Conservation (phyloP, 2,888 invertebrate genomes). For the Drosophila conformis region DNA sequence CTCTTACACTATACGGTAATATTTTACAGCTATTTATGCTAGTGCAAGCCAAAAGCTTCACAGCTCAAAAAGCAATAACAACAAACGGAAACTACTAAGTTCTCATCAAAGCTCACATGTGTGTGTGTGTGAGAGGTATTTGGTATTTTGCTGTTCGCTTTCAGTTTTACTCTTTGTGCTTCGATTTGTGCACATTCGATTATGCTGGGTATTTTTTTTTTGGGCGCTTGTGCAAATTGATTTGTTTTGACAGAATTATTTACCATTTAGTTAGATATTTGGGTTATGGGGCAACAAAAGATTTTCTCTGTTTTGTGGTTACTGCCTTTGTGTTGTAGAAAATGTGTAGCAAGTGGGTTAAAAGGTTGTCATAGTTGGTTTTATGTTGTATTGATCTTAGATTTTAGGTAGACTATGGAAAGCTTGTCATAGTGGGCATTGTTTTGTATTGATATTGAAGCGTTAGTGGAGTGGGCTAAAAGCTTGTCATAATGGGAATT, state of each 20-base stretch:
- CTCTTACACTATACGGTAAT: constrained; percentile 21
- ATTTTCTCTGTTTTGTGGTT: not conserved
- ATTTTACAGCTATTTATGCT: constrained; percentile 55
- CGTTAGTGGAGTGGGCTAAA: not conserved
- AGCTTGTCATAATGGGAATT: not conserved
- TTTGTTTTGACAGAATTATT: constrained; percentile 13
- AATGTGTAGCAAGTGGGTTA: not conserved
- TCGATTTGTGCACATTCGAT: constrained; percentile 8
- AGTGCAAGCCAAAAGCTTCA: constrained; percentile 24
- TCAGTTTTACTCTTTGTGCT: not conserved
- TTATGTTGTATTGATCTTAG: not conserved
- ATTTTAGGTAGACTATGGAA: not conserved
- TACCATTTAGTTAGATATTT: constrained; percentile 8
- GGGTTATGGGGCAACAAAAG: constrained; percentile 3
- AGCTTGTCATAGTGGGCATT: not conserved
- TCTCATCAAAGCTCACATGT: constrained; percentile 9
- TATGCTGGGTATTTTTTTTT: constrained; percentile 7
- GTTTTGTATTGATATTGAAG: not conserved
- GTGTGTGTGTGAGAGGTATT: not conserved
- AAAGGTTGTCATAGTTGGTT: not conserved
- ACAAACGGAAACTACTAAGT: constrained; percentile 11
- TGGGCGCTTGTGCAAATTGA: constrained; percentile 9
- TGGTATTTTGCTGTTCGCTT: constrained; percentile 7
- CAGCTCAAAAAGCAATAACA: constrained; percentile 17
- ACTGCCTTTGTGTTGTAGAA: not conserved